Evolutionary conservation across 2,797 vertebrate genomes (phyloP).

Genomic region (Fistularia tabacaria): DNA sequence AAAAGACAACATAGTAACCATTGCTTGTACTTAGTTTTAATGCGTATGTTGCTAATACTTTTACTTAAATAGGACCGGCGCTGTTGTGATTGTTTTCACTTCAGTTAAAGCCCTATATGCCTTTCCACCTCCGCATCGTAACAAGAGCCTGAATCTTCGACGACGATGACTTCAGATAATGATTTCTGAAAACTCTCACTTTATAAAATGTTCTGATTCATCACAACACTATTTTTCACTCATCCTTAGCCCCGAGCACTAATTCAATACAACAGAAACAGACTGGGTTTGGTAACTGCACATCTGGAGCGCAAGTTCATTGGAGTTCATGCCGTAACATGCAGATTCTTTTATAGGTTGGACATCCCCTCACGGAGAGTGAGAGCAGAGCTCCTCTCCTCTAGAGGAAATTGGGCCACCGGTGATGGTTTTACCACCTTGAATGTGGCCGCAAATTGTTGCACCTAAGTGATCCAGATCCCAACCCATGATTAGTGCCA

Average conservation of each 20-base stretch:
- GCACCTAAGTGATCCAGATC: conserved; percentile 32
- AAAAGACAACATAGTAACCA: no score
- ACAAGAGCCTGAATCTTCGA: no score
- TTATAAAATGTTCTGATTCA: conserved; percentile 4
- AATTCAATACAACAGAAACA: conserved; percentile 15
- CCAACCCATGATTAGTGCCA: conserved; percentile 43
- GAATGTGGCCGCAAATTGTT: conserved; percentile 41
- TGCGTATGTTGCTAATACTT: not conserved
- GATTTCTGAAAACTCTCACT: no score
- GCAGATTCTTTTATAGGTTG: conserved; percentile 37
- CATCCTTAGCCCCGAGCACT: conserved; percentile 8
- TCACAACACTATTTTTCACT: conserved; percentile 7
- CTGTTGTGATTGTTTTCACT: no score
- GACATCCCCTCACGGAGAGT: conserved; percentile 46
- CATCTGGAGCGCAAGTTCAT: conserved; percentile 30
- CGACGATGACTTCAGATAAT: no score
- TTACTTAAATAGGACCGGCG: no score
- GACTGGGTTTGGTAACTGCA: conserved; percentile 14
- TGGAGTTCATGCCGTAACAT: conserved; percentile 20
- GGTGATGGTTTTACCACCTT: conserved; percentile 28
- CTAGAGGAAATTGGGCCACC: conserved; percentile 28
- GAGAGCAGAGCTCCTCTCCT: conserved; percentile 16
- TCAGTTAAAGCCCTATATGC: no score
- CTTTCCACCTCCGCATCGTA: no score
- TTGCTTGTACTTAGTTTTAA: not conserved